Percentiles rank a stretch among this genome's conserved stretches.
Conservation (phyloP, 2,113 vertebrate species). For the Phocoena sinus region DNA sequence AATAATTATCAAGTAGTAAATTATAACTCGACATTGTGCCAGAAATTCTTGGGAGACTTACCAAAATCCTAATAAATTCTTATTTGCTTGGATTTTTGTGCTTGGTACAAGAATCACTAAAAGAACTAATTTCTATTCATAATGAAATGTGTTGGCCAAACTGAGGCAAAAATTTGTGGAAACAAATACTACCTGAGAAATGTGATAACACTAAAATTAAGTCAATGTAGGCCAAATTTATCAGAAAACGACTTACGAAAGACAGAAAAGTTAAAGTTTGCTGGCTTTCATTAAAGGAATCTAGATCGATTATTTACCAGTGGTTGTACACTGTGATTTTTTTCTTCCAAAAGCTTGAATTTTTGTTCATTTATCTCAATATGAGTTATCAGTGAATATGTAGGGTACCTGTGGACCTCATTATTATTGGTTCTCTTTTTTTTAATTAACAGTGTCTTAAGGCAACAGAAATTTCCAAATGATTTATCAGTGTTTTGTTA, state of each 20-base stretch:
- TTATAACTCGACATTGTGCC: neutral
- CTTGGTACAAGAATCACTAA: neutral
- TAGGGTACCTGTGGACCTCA: neutral
- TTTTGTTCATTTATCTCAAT: neutral
- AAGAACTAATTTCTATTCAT: slow-evolving; percentile 33
- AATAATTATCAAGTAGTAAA: neutral
- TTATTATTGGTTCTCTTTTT: neutral
- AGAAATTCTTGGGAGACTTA: slow-evolving; percentile 33
- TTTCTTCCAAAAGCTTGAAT: neutral
- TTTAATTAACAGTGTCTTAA: neutral
- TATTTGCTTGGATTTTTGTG: slow-evolving; percentile 24
- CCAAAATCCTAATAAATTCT: neutral
- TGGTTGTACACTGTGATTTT: neutral
- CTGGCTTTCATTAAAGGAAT: neutral
- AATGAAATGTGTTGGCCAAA: slow-evolving; percentile 5
- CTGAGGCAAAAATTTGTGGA: neutral
- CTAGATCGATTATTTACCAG: neutral
- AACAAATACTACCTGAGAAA: neutral
- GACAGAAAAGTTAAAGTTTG: neutral
- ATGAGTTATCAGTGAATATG: neutral
- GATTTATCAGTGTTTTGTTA: neutral
- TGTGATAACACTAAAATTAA: neutral
- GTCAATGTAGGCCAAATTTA: neutral
- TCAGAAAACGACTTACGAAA: neutral
- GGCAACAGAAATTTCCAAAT: neutral